Base-by-base conservation (phyloP, 23 tunicate species). In the Trididemnum nubilum region DNA sequence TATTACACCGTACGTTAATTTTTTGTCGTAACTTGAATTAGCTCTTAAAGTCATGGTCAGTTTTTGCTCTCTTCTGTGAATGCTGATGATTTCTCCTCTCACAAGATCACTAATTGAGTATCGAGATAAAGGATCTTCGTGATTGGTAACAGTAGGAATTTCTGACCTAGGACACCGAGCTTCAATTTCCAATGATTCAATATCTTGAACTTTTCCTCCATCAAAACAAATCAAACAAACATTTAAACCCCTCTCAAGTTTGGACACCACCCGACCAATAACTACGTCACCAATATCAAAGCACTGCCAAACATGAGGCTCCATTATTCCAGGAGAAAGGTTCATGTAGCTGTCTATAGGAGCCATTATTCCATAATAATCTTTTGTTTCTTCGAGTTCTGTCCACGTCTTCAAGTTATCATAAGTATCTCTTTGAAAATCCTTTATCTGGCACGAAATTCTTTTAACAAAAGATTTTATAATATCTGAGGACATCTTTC, bases 261-360 rank as follows among this genome's bases (percentile, higher is more conserved):
- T 93, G 1, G 84, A 84, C 9, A 69, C 24, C 36, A 93, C 78
- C 51, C 93, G 65, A 0, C 86, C 93, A 63, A 93, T 80, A 26
- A 87, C 86, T 36, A 93, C 35, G 54, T 93, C 93, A 33, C 89
- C 89, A 37, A 29, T 30, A 40, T 93, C 89, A 64, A 93, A 60
- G 1, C 75, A 15, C 65, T 79, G 50, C 84, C 88, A 80, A 9
- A 87, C 67, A 75, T 88, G 83, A 29, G 84, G 36, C 78, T 59
- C 38, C 28, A 83, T 32, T 23, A 60, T 65, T 23, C 73, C 26
- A 1, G 35, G 1, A 29, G 82, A 27, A 5, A 91, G 80, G 15
- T 69, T 81, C 97, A 91, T 85, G 59, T 78, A 85, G 34, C 31
- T 72, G 44, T 91, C 97, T 34, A 91, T 49, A 26, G 97, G 97